Percentiles rank a stretch among this genome's conserved stretches.
Conservation (phyloP, 2,113 vertebrate genomes). For the Aythya baeri region DNA sequence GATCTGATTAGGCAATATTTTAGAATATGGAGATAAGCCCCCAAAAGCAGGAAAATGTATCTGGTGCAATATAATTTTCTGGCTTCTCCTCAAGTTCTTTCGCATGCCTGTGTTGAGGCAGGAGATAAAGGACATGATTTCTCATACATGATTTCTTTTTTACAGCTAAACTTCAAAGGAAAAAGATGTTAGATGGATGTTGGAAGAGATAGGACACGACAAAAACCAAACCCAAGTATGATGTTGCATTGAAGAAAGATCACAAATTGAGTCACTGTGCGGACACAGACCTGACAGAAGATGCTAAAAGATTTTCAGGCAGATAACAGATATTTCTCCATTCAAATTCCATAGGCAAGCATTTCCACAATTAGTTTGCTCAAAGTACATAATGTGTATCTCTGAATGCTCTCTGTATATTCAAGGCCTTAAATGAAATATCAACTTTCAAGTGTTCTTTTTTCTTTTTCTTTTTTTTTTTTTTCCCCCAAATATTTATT, state of each 20-base stretch:
- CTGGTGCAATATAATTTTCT: neutral
- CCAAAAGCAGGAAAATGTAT: neutral
- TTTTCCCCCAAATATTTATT: neutral
- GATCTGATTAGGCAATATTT: neutral
- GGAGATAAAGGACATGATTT: neutral
- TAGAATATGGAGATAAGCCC: neutral
- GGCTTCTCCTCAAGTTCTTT: neutral
- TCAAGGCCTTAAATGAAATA: neutral
- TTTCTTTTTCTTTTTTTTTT: neutral
- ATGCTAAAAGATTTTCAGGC: neutral
- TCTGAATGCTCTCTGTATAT: neutral
- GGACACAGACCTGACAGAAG: neutral
- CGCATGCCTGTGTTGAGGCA: neutral
- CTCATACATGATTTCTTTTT: neutral
- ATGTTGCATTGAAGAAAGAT: neutral
- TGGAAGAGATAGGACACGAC: neutral
- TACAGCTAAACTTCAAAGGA: neutral
- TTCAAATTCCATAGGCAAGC: neutral
- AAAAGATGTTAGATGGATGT: neutral
- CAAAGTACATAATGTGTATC: rapidly evolving
- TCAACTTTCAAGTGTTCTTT: neutral
- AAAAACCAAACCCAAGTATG: neutral
- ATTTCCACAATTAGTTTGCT: neutral
- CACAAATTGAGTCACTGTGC: neutral
- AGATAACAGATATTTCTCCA: neutral